Percentiles rank a stretch among this genome's conserved stretches.
Conservation (phyloP, 2,888 invertebrate genomes). For the Andrena haemorrhoa region DNA sequence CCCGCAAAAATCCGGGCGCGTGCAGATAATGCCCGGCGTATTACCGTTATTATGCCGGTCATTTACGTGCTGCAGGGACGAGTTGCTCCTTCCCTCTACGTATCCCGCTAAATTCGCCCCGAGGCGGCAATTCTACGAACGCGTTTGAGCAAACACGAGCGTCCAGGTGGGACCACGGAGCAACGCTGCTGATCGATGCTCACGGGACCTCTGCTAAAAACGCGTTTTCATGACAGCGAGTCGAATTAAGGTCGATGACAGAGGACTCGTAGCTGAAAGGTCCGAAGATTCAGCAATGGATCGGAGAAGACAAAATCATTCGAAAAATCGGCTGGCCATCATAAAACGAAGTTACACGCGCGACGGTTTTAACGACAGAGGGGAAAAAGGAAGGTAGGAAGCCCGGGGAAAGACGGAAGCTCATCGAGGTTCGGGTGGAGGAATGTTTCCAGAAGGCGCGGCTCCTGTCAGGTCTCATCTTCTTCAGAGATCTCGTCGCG, state of each 20-base stretch:
- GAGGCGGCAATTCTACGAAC: constrained; percentile 75
- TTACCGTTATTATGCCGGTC: constrained; percentile 81
- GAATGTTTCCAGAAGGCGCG: constrained; percentile 12
- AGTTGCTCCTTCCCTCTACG: constrained; percentile 62
- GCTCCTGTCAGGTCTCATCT: background rate
- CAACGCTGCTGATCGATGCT: too few relatives aligned
- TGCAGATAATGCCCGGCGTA: constrained; percentile 82
- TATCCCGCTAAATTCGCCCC: constrained; percentile 74
- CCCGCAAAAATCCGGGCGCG: constrained; percentile 79
- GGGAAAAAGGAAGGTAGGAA: background rate
- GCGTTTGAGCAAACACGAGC: constrained; percentile 71
- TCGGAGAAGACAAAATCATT: too few relatives aligned
- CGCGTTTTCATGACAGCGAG: too few relatives aligned
- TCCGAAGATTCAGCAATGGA: too few relatives aligned
- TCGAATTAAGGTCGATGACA: too few relatives aligned
- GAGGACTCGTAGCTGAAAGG: too few relatives aligned
- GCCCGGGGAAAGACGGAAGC: background rate
- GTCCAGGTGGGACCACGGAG: constrained; percentile 7
- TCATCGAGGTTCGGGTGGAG: constrained; percentile 4
- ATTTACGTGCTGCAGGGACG: constrained; percentile 76
- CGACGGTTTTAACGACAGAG: background rate
- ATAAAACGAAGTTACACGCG: background rate
- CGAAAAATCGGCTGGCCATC: too few relatives aligned
- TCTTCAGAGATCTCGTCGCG: constrained; percentile 23
- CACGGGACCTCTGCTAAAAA: too few relatives aligned